These are phyloP conservation scores for Pituophis catenifer DNA, from an alignment of 2,113 vertebrate genomes.

Conservation along the genomic window DNA sequence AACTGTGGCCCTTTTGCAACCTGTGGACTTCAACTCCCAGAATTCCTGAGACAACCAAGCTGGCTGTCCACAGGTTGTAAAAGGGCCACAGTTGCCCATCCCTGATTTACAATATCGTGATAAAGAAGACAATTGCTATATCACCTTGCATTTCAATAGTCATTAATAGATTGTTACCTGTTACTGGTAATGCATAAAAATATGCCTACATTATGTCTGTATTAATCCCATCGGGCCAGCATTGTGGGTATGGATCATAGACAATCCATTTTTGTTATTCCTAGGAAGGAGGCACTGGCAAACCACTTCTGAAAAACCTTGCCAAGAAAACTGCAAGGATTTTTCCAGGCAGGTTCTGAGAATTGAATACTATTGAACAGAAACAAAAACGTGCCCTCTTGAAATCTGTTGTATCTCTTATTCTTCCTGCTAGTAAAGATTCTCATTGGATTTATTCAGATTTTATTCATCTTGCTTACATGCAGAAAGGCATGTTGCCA, in stretches of 20 bases:
- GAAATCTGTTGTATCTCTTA: background rate
- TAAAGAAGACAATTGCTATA: background rate
- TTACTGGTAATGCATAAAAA: background rate
- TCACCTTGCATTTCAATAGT: background rate
- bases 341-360: background rate
- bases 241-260: background rate
- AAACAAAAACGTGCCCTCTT: background rate
- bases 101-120: background rate
- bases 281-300: background rate
- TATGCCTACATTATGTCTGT: background rate
- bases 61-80: no score
- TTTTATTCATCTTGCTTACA: slow-evolving; percentile 24
- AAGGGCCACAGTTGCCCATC: no score
- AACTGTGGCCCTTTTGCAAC: no score
- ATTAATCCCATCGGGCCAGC: background rate
- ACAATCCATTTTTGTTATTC: background rate
- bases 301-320: no score
- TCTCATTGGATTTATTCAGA: slow-evolving; percentile 1
- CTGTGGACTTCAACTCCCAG: no score
- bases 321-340: background rate
- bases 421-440: background rate
- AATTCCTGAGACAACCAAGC: no score
- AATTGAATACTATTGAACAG: background rate
- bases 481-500: slow-evolving; percentile 19
- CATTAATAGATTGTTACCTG: background rate